Conservation (phyloP, 2,797 vertebrate species). For the Lindbergichthys nudifrons region DNA sequence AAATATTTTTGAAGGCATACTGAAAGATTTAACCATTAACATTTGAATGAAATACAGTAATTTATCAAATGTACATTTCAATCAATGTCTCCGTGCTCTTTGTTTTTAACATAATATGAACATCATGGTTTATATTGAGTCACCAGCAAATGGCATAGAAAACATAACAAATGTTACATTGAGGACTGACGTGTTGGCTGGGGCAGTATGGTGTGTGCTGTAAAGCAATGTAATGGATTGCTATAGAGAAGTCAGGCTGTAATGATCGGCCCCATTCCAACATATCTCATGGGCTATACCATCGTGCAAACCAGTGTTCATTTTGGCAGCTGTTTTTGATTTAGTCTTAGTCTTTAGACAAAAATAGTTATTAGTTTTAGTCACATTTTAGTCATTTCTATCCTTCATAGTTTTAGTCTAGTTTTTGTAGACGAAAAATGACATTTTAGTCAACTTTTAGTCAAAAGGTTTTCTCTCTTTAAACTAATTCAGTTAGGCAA, state of each 20-base stretch:
- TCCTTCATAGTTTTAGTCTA: no score
- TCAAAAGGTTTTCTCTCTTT: no score
- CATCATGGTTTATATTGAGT: constrained; percentile 5
- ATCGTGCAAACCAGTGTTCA: no score
- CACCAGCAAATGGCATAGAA: not conserved
- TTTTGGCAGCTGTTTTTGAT: no score
- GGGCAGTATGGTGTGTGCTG: not conserved
- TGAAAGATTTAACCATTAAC: constrained; percentile 1
- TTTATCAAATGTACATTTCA: not conserved
- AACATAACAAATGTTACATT: not conserved
- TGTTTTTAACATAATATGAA: not conserved
- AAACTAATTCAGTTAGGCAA: no score
- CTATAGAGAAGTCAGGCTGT: not conserved
- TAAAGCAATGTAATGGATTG: not conserved
- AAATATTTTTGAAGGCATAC: not conserved
- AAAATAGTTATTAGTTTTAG: no score
- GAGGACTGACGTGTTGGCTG: not conserved
- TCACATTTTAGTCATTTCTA: no score
- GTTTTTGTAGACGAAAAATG: no score
- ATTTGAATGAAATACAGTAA: constrained; percentile 7
- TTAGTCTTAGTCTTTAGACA: no score
- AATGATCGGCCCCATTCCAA: not conserved
- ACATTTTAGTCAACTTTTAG: no score
- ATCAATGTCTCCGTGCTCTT: not conserved
- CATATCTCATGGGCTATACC: not conserved